These are phyloP conservation scores for Procavia capensis DNA, from an alignment of 2,113 vertebrate genomes.

Conservation along the genomic window DNA sequence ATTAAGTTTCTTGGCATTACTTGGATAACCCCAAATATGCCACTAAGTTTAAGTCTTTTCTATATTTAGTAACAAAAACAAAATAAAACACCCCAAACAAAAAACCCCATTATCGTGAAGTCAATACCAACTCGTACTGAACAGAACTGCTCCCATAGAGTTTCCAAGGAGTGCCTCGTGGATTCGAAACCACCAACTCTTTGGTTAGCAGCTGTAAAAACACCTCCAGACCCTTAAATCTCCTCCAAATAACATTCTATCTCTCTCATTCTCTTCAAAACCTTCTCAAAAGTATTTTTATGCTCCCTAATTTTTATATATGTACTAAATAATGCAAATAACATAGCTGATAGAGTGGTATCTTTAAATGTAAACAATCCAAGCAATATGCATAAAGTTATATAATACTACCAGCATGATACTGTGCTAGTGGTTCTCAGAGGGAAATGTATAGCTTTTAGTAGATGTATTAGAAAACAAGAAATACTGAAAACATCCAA, in stretches of 20 bases:
- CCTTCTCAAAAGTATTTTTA: constrained; percentile 13
- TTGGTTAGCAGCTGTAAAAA: no score
- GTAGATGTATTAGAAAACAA: neutral
- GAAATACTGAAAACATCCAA: neutral
- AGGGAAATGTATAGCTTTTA: neutral
- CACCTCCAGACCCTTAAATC: neutral
- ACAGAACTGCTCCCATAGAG: no score
- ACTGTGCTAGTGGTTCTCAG: neutral
- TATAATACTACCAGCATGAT: neutral
- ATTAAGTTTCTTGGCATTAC: neutral
- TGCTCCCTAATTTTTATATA: neutral
- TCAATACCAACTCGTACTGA: no score
- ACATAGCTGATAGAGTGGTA: neutral
- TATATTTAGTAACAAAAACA: neutral
- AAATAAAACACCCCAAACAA: neutral
- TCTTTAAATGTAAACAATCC: neutral
- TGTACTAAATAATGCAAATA: neutral
- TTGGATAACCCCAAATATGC: neutral
- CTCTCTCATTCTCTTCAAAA: constrained; percentile 8
- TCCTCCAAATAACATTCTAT: constrained; percentile 2
- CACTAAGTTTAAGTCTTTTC: constrained; percentile 4
- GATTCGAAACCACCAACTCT: no score
- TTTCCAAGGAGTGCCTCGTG: no score
- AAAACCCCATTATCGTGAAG: no score
- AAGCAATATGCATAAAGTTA: neutral